Percentiles rank a stretch among this genome's conserved stretches.
Evolutionary conservation across 2,113 vertebrate species (phyloP).

Genomic region (Mustelus asterias): DNA sequence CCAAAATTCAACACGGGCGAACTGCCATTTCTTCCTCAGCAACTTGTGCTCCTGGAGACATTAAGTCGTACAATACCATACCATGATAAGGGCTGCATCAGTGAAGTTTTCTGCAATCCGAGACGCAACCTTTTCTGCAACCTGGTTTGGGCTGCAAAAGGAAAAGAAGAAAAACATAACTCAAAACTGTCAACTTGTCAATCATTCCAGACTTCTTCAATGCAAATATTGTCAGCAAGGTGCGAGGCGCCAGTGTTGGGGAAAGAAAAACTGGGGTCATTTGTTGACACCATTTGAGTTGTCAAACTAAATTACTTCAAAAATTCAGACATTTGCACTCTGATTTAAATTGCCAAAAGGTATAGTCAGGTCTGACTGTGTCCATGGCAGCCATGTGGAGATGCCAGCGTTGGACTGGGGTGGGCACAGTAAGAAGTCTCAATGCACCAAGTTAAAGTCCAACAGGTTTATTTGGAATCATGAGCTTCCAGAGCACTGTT

Average conservation of each 20-base stretch:
- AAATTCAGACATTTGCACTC: background rate
- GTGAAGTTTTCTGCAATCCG: conserved; percentile 86
- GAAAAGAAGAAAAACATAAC: conserved; percentile 37
- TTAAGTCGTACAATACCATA: conserved; percentile 45
- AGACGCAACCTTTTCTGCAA: conserved; percentile 88
- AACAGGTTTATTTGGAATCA: no score
- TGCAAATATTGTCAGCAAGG: background rate
- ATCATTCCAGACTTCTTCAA: background rate
- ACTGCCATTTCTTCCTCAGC: background rate
- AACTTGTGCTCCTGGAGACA: background rate
- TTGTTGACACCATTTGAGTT: background rate
- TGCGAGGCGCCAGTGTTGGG: no score
- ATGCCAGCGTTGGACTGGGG: no score
- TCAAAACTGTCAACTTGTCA: background rate
- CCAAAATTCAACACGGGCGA: background rate
- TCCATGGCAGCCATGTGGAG: no score
- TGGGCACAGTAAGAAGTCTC: no score
- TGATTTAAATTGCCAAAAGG: background rate
- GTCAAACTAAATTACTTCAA: background rate
- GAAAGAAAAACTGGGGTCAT: background rate
- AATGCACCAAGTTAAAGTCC: no score
- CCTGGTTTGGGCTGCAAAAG: conserved; percentile 77
- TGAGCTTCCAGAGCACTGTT: no score
- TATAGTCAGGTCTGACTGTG: background rate
- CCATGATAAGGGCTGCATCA: conserved; percentile 87